Base-by-base conservation (phyloP, 2,113 vertebrate genomes). In the Tachuris rubrigastra region DNA sequence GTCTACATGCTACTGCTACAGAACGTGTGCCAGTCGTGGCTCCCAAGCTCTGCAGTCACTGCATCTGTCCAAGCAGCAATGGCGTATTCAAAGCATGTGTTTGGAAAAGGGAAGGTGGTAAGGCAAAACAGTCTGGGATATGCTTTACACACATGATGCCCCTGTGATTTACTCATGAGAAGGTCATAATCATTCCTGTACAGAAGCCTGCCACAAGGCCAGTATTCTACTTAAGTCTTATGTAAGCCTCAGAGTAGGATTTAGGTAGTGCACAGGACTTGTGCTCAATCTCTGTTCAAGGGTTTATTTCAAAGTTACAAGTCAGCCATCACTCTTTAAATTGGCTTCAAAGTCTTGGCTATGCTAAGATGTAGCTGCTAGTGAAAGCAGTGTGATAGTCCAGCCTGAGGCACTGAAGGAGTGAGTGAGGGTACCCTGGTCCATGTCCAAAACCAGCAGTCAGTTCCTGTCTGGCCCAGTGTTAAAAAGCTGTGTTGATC, bases 161-260 rank as follows among this genome's bases (percentile, higher is more conserved):
- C 3, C 6, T 60, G 25, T 35, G 28, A 58, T 85, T 90, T 85
- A 76, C 3, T 76, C 71, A 4, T 69, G 21, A 35, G 52, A 84
- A 93, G 68, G 73, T 95, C 83, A 90, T 68, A 83, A 78, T 68
- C 89, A 47, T 72, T 95, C 21, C 41, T 83, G 67, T 86, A 47
- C 47, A 63, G 75, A 94, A 73, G 52, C 33, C 82, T 93, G 53
- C 52, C 18, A 5, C 18, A 53, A 62, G 80, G 35, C 72, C 78
- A 67, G 2, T 86, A 59, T 59, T 91, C 82, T 66, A 46, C 83
- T 92, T 86, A 87, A 93, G 65, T 94, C 88, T 86, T 90, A 75
- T 68, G 69, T 93, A 96, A 95, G 85, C 93, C 76, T 68, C 42
- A 41, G 68, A 89, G 68, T 33, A 92, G 90, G 92, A 95, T 96